Percentiles rank a stretch among this genome's conserved stretches.
Evolutionary conservation across 2,797 vertebrate species (phyloP).

Genomic region (Enteromius treurensis): DNA sequence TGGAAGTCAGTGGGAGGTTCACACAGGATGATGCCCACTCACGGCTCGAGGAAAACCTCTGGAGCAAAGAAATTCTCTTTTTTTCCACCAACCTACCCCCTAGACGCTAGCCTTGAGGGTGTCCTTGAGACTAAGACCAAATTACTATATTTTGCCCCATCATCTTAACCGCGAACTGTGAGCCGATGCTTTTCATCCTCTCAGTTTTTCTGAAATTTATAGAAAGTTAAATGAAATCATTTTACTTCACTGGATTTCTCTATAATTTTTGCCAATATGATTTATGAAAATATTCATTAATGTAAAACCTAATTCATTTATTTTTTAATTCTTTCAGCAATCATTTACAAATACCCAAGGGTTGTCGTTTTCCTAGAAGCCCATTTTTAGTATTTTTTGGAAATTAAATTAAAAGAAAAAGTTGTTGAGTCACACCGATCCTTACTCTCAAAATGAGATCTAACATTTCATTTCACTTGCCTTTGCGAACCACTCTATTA

Average conservation of each 20-base stretch:
- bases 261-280: slow-evolving; percentile 4
- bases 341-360: background rate
- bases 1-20: slow-evolving; percentile 63
- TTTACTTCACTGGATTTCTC: background rate
- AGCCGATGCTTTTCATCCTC: slow-evolving; percentile 12
- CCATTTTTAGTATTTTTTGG: too few species aligned
- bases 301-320: background rate
- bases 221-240: background rate
- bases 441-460: slow-evolving; percentile 40
- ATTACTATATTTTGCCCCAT: slow-evolving; percentile 42
- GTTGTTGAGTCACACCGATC: slow-evolving; percentile 45
- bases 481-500: slow-evolving; percentile 50
- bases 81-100: slow-evolving; percentile 55
- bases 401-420: slow-evolving; percentile 44
- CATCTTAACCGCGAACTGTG: slow-evolving; percentile 34
- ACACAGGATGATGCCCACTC: slow-evolving; percentile 62
- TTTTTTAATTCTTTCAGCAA: background rate
- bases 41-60: slow-evolving; percentile 60
- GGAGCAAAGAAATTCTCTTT: slow-evolving; percentile 57
- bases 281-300: background rate
- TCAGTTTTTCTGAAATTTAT: slow-evolving; percentile 8
- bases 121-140: slow-evolving; percentile 51
- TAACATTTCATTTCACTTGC: slow-evolving; percentile 33
- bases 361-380: background rate
- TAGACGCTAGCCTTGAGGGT: slow-evolving; percentile 48